phyloP scores from a whole-genome alignment of 2,797 vertebrate genomes.

The Myotis daubentonii region DNA sequence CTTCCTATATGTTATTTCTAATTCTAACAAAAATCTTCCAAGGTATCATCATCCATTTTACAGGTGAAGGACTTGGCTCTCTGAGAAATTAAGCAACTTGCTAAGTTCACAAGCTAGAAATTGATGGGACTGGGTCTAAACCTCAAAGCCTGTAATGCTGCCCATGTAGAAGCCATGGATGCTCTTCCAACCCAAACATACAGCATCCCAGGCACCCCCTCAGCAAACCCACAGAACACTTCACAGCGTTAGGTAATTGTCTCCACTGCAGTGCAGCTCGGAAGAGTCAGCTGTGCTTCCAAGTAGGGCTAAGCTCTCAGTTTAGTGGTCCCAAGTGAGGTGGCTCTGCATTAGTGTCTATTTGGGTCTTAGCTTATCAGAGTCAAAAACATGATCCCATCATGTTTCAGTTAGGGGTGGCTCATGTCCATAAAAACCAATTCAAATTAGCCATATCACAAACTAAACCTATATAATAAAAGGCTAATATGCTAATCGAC shows the following conservation, averaged over 20 bases:
- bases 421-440: not conserved
- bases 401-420: not conserved
- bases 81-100: not conserved
- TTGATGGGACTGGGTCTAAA: not conserved
- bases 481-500: too few species aligned
- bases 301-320: not conserved
- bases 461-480: not conserved
- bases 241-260: too few species aligned
- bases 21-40: conserved; percentile 12
- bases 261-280: not conserved
- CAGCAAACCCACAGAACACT: not conserved
- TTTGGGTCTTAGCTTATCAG: not conserved
- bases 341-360: not conserved
- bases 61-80: not conserved
- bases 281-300: not conserved
- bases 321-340: accelerated
- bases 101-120: not conserved
- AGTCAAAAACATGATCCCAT: not conserved
- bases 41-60: not conserved
- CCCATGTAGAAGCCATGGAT: not conserved
- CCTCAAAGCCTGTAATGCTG: not conserved
- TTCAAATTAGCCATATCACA: not conserved
- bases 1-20: not conserved
- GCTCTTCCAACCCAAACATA: not conserved
- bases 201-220: not conserved